Base-by-base conservation (phyloP, 2,113 vertebrate species). In the Malaclemys terrapin region DNA sequence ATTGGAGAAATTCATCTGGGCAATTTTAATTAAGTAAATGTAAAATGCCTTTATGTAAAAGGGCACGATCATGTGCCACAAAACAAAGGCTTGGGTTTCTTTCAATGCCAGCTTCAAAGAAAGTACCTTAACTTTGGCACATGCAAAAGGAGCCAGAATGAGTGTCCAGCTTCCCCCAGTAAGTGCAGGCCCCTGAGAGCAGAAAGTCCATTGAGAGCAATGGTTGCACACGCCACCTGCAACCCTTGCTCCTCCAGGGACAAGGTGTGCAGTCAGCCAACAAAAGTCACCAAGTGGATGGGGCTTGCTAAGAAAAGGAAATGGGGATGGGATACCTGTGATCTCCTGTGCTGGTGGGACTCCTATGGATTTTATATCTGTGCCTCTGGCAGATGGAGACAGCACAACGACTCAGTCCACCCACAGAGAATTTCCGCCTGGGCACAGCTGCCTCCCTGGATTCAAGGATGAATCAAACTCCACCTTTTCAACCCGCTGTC, bases 281-380 rank as follows among this genome's bases (percentile, higher is more conserved):
- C 50, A 78, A 24, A 72, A 59, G 14, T 89, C 20, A 24, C 47
- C 22, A 3, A 8, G 53, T 10, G 82, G 53, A 27, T 0, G n/a
- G n/a, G 49, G 81, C 16, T 83, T 62, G 50, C 79, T 62, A 69
- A 53, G 50, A 87, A 85, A 49, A 92, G 5, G 11, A n/a, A n/a
- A 22, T 2, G 9, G 85, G 27, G n/a, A 87, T 47, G 75, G 11
- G 1, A 87, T 54, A 45, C 85, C 76, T 78, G 25, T 82, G 78
- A 72, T 52, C 69, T 53, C n/a, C 54, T 17, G 27, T 38, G 24
- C 4, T 86, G 81, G 42, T 47, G 72, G 72, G 42, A 45, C 10
- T 14, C 22, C 88, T 54, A 78, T n/a, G 0, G 0, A 45, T 81
- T 0, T 54, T 35, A 13, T 1, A 5, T n/a, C 59, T 4, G 8